Conservation (phyloP, 2,113 vertebrate genomes). For the Rutilus rutilus region DNA sequence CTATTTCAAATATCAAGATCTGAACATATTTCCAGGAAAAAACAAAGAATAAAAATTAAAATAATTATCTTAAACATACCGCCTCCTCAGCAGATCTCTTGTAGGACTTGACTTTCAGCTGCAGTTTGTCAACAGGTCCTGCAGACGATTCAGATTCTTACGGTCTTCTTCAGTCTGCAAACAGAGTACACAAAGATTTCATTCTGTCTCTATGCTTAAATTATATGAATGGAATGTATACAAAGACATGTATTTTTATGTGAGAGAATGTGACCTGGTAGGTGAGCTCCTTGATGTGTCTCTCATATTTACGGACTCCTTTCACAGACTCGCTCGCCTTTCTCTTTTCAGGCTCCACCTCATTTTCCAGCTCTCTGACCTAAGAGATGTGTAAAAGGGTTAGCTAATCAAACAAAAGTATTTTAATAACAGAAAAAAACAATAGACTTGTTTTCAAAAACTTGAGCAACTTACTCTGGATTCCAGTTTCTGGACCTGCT, state of each 20-base stretch:
- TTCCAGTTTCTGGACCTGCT: constrained; percentile 89
- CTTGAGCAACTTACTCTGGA: constrained; percentile 63
- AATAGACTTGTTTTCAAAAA: too few relatives aligned
- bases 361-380: constrained; percentile 78
- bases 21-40: not conserved
- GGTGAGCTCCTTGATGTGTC: constrained; percentile 82
- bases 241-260: not conserved
- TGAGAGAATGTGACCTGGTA: constrained; percentile 70
- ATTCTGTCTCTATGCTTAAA: not conserved
- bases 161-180: constrained; percentile 70
- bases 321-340: constrained; percentile 77
- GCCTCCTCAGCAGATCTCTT: constrained; percentile 77
- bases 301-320: constrained; percentile 81
- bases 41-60: not conserved
- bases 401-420: too few relatives aligned
- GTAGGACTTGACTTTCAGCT: constrained; percentile 79
- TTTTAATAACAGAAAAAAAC: too few relatives aligned
- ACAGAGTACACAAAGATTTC: not conserved
- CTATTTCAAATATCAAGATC: not conserved
- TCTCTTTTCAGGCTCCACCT: constrained; percentile 58
- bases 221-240: not conserved
- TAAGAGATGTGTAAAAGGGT: too few relatives aligned
- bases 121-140: constrained; percentile 81
- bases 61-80: constrained; percentile 28
- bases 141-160: constrained; percentile 75